These are phyloP conservation scores for Embiotoca jacksoni DNA, from an alignment of 2,113 vertebrate species.

Conservation along the genomic window DNA sequence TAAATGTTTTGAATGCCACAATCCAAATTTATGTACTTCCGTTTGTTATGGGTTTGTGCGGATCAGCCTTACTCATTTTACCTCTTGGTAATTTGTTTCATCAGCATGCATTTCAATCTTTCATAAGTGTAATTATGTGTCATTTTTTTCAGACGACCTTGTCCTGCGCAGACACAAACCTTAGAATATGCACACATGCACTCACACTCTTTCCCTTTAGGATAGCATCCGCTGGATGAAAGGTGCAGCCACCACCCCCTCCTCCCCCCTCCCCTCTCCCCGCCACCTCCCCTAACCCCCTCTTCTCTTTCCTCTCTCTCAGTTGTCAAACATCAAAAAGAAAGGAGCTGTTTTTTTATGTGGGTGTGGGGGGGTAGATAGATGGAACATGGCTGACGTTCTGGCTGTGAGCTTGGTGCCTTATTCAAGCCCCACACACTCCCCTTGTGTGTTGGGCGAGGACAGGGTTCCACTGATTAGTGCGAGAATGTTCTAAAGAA, in stretches of 20 bases:
- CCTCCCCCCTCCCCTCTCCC: not conserved
- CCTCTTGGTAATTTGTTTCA: conserved; percentile 25
- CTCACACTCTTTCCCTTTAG: conserved; percentile 56
- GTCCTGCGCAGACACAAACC: conserved; percentile 17
- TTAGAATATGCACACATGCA: conserved; percentile 21
- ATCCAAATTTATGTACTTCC: not conserved
- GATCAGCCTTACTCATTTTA: not conserved
- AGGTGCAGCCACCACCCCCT: conserved; percentile 55
- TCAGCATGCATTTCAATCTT: conserved; percentile 11
- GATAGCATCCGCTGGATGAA: conserved; percentile 72
- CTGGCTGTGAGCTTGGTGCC: conserved; percentile 50
- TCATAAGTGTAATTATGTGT: not conserved
- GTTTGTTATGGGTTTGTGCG: not conserved
- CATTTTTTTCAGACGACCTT: conserved; percentile 3
- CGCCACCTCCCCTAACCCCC: conserved; percentile 31
- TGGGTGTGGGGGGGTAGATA: not conserved
- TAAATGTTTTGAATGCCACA: not conserved
- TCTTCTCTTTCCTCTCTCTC: conserved; percentile 53
- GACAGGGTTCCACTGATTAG: conserved; percentile 73
- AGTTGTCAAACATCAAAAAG: conserved; percentile 81
- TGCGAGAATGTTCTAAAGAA: conserved; percentile 65
- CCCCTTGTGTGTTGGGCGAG: conserved; percentile 45
- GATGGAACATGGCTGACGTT: conserved; percentile 55
- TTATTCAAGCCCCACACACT: conserved; percentile 58
- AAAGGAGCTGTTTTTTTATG: conserved; percentile 61